Evolutionary conservation across 2,888 invertebrate genomes (phyloP).

Genomic region (Sarcophaga carnaria): DNA sequence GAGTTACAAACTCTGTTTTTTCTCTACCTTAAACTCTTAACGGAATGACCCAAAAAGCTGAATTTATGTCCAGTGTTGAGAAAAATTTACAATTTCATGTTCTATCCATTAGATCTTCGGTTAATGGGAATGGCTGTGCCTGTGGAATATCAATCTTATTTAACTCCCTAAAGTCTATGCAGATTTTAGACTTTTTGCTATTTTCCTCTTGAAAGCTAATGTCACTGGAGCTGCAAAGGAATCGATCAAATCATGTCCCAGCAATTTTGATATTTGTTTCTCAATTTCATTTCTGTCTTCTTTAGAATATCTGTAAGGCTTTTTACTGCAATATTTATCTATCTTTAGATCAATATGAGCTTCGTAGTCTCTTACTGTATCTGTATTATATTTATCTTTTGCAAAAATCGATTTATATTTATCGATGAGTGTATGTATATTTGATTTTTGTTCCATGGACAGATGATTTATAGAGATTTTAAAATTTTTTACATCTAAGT

Average conservation of each 20-base stretch:
- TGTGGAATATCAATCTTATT: constrained; percentile 29
- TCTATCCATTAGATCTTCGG: constrained; percentile 60
- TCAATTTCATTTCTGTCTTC: constrained; percentile 60
- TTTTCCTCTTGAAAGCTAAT: constrained; percentile 55
- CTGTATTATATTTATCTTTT: constrained; percentile 72
- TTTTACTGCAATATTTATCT: background rate
- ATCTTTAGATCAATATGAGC: constrained; percentile 70
- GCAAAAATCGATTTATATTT: constrained; percentile 71
- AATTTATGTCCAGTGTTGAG: constrained; percentile 67
- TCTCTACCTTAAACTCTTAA: constrained; percentile 60
- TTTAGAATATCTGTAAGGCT: too few species aligned
- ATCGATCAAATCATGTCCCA: constrained; percentile 62
- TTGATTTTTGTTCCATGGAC: constrained; percentile 41
- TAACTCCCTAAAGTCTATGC: constrained; percentile 37
- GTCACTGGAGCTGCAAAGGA: constrained; percentile 69
- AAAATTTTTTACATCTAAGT: constrained; percentile 27
- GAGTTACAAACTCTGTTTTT: constrained; percentile 68
- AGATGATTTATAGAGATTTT: constrained; percentile 47
- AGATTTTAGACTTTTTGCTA: constrained; percentile 61
- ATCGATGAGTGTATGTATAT: constrained; percentile 69
- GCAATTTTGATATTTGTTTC: constrained; percentile 61
- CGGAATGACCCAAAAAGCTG: constrained; percentile 66
- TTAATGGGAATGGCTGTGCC: constrained; percentile 38
- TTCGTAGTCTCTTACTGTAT: constrained; percentile 72
- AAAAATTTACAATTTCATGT: constrained; percentile 62